Conservation (phyloP, 2,113 vertebrate species). For the Stictonetta naevosa region DNA sequence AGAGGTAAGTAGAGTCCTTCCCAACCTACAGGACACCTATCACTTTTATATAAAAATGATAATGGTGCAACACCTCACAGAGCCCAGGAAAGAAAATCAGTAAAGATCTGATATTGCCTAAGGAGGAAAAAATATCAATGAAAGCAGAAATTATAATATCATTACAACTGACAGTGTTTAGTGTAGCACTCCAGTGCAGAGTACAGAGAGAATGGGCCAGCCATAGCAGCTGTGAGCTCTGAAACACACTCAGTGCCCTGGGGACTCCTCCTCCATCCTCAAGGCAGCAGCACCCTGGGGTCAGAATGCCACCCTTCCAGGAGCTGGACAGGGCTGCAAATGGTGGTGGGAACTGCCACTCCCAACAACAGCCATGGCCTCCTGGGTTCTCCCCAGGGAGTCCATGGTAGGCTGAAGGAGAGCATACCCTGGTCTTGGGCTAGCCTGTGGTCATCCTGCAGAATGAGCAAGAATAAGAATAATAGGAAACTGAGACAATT, state of each 20-base stretch:
- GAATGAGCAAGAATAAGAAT: not conserved
- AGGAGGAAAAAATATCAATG: not conserved
- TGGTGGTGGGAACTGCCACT: not conserved
- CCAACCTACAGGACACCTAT: not conserved
- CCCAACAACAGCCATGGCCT: not conserved
- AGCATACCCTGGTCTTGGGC: not conserved
- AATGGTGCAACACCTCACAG: not conserved
- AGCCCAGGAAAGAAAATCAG: not conserved
- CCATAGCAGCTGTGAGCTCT: not conserved
- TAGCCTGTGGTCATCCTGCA: not conserved
- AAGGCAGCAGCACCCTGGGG: not conserved
- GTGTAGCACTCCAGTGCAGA: fast-evolving
- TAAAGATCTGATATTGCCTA: not conserved
- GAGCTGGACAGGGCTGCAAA: not conserved
- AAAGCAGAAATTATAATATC: not conserved
- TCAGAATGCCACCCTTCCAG: not conserved
- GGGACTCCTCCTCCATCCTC: not conserved
- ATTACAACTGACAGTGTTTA: not conserved
- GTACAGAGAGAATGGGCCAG: not conserved
- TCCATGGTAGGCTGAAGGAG: fast-evolving
- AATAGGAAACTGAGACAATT: not conserved
- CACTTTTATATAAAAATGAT: not conserved
- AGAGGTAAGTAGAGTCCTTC: not conserved
- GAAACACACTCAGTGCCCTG: no score
- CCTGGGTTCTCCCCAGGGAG: not conserved